These are phyloP conservation scores for Lithobates pipiens DNA, from an alignment of 2,797 vertebrate species.

Conservation along the genomic window DNA sequence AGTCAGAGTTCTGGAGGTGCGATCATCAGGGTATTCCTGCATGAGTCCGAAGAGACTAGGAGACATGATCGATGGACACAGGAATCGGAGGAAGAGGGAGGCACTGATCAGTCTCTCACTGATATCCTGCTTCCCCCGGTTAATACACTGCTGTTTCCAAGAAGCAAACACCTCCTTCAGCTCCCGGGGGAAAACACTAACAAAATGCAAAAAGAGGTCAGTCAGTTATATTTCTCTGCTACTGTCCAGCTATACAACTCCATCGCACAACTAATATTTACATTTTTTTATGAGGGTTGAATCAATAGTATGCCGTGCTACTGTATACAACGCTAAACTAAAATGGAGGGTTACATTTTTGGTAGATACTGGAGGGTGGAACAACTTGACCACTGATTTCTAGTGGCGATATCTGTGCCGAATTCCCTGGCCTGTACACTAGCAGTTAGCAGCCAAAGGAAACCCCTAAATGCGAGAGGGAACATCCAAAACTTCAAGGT, in stretches of 20 bases:
- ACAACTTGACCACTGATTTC: too few relatives aligned
- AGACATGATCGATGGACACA: conserved; percentile 97
- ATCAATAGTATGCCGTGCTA: too few relatives aligned
- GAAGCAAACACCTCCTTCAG: conserved; percentile 95
- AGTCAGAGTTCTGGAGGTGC: conserved; percentile 90
- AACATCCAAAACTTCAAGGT: too few relatives aligned
- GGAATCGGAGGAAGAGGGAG: conserved; percentile 94
- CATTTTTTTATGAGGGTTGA: background rate
- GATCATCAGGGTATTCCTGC: conserved; percentile 95
- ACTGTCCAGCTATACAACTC: too few relatives aligned
- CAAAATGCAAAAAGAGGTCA: conserved; percentile 7
- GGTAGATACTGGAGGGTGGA: too few relatives aligned
- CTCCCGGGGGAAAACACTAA: conserved; percentile 93
- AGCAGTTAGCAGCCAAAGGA: too few relatives aligned
- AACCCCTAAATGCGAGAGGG: too few relatives aligned
- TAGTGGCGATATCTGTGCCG: too few relatives aligned
- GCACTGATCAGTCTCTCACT: conserved; percentile 93
- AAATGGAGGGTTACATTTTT: background rate
- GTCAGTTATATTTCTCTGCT: too few relatives aligned
- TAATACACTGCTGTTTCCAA: conserved; percentile 93
- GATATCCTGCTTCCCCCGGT: conserved; percentile 90
- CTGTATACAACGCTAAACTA: too few relatives aligned
- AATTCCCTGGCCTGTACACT: too few relatives aligned
- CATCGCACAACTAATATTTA: too few relatives aligned
- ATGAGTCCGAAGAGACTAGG: conserved; percentile 94